phyloP scores from a whole-genome alignment of 2,113 vertebrate genomes.

The Halcyon senegalensis region DNA sequence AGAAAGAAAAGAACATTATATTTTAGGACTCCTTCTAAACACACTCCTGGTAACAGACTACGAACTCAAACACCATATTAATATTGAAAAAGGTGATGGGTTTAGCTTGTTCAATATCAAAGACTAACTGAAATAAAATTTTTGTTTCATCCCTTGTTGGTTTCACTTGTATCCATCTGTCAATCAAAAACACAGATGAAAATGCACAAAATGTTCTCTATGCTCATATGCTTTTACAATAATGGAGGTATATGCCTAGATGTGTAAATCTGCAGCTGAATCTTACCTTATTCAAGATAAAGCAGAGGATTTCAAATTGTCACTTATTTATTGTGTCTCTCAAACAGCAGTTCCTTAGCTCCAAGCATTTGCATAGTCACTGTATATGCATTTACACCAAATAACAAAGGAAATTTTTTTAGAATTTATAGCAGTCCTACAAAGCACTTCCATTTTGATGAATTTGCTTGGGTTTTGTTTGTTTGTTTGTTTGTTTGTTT shows the following conservation, averaged over 20 bases:
- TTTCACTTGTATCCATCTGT: neutral
- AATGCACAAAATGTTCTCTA: neutral
- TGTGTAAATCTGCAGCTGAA: neutral
- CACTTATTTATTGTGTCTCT: neutral
- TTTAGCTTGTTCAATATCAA: neutral
- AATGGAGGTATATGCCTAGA: neutral
- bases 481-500: neutral
- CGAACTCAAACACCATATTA: neutral
- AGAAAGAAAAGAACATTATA: neutral
- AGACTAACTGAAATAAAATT: constrained; percentile 14
- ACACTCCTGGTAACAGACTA: neutral
- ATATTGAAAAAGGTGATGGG: neutral
- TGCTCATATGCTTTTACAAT: neutral
- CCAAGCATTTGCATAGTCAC: neutral
- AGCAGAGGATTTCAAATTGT: neutral
- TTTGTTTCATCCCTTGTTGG: neutral
- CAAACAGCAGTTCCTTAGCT: neutral
- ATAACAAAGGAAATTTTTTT: neutral
- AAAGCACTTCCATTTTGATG: neutral
- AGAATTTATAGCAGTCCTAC: neutral
- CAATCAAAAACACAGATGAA: neutral
- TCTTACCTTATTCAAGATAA: neutral
- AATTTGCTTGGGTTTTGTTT: neutral
- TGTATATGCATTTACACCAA: neutral
- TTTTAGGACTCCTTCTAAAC: neutral